Base-by-base conservation (phyloP, 1,140 invertebrate genomes). In the Heliconius hewitsoni region DNA sequence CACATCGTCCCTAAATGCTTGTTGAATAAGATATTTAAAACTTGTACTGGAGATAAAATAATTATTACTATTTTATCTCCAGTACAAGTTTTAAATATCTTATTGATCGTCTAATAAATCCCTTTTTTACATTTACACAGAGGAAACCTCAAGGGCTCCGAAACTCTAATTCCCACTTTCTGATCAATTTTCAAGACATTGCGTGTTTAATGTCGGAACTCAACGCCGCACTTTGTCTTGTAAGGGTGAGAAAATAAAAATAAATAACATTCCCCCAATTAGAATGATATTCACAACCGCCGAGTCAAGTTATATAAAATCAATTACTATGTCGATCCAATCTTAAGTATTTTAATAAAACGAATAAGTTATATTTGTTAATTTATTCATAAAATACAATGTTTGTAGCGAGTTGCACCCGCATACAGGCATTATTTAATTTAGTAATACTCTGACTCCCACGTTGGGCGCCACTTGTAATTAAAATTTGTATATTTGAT, bases 341-440 rank as follows among this genome's bases (percentile, higher is more conserved):
- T 52, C 18, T 52, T 52, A 52, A 8, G 18, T 19, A 16, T 19
- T 13, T 46, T 46, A 46, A 16, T 46, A 46, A 16, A 46, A 46
- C 42, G 13, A 16, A 46, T 16, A 46, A 16, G 50, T 66, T 66
- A 66, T 30, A 27, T 66, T 66, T 30, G 11, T 13, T 66, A 30
- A 66, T 3, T 66, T 13, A 66, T 66, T 66, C 60, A 66, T n/a
- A 16, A 66, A 66, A 16, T 18, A 66, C 27, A 30, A 23, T 30
- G 23, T 3, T 30, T 23, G 13, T 13, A 30, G 23, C 11, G 27
- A 57, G 8, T 57, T 30, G 60, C 60, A 6, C 9, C 57, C 57
- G n/a, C 23, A 60, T 74, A 50, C 73, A 74, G 57, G 52, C 73
- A 74, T 74, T 74, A 74, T 74, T 74, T 52, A 74, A 74, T 74